phyloP scores from a whole-genome alignment of 1,140 invertebrate genomes.

The Megalonaias nervosa region DNA sequence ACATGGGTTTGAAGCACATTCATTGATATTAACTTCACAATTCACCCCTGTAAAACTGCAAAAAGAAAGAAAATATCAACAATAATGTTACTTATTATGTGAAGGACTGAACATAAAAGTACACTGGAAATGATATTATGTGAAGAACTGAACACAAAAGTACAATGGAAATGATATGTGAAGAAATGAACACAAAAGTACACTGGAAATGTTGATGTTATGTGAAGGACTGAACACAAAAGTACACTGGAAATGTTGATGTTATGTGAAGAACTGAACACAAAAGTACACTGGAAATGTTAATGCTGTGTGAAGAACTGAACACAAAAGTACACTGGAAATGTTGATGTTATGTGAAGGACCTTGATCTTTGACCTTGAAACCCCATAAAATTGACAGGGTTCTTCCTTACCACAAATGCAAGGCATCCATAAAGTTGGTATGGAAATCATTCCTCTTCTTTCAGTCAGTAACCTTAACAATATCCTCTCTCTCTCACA shows the following conservation, averaged over 20 bases:
- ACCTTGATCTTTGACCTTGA: too few species aligned
- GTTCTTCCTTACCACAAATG: too few species aligned
- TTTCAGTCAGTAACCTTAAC: too few species aligned
- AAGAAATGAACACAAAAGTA: too few species aligned
- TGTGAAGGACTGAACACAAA: slow-evolving; percentile 16
- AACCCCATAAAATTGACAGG: background rate
- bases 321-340: background rate
- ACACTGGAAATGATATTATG: background rate
- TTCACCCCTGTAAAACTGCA: slow-evolving; percentile 38
- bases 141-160: background rate
- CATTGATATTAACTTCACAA: slow-evolving; percentile 42
- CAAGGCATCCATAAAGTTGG: too few species aligned
- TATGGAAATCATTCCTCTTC: too few species aligned
- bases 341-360: background rate
- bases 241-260: background rate
- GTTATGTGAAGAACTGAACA: too few species aligned
- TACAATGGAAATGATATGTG: background rate
- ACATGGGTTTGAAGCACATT: slow-evolving; percentile 44
- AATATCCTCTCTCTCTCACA: too few species aligned
- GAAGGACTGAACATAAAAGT: slow-evolving; percentile 5
- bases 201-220: too few species aligned
- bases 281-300: too few species aligned
- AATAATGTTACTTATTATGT: slow-evolving; percentile 72
- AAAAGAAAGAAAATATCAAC: slow-evolving; percentile 74
- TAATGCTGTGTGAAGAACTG: slow-evolving; percentile 20